Base-by-base conservation (phyloP, 1,140 invertebrate genomes). In the Trissolcus basalis region DNA sequence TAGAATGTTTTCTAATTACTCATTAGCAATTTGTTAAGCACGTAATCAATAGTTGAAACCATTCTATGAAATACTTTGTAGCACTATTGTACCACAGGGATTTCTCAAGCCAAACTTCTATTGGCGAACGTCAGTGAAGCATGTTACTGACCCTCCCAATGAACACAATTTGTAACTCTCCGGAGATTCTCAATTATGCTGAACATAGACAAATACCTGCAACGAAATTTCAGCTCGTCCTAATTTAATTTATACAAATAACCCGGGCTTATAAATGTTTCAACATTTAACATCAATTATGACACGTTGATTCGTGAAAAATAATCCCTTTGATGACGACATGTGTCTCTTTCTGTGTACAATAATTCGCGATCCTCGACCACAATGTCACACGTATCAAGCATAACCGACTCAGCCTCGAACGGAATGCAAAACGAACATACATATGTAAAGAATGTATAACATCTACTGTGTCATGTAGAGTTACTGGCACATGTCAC, bases 101-200 rank as follows among this genome's bases (percentile, higher is more conserved):
- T 82, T 81, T 83, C 80, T 79, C 75, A 65, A 69, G 54, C 50
- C 77, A 80, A 81, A 82, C 82, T 78, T 80, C 80, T 77, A 84
- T 83, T 80, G 82, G 81, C 61, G 19, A 78, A 71, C 79, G 78
- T 81, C 78, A 81, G 82, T 83, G 81, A 82, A 82, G 76, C 82
- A 82, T 80, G 80, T 78, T 77, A 79, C 82, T 85, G 82, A 84
- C 83, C 81, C 79, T 68, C 75, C 78, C 82, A 83, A 82, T 80
- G 81, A 83, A 82, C 82, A 81, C 76, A 73, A 78, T 73, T 78
- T 78, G 65, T 73, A 70, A 73, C 60, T 70, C 76, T 55, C 70
- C 7, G 14, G 64, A 61, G 72, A 75, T 65, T 78, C 60, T 74
- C 69, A 78, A 74, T 78, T 78, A 73, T 73, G 65, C 41, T 70